Percentiles rank a stretch among this genome's conserved stretches.
These are phyloP conservation scores for Myioborus melanocephalus DNA, from an alignment of 2,797 vertebrate genomes.

Conservation along the genomic window DNA sequence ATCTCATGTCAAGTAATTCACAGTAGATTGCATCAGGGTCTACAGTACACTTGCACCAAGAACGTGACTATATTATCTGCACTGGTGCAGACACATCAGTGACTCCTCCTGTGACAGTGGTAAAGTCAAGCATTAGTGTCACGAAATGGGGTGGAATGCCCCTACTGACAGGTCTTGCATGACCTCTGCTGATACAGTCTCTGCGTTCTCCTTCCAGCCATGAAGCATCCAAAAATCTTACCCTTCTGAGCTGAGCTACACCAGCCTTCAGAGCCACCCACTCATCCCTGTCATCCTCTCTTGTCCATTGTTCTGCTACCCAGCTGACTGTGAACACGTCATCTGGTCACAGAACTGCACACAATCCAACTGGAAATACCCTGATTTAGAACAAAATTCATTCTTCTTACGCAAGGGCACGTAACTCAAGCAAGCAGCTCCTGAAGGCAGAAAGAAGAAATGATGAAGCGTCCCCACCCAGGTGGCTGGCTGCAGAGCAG, in stretches of 20 bases:
- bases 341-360: background rate
- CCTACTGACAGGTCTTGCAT: background rate
- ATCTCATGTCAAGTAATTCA: background rate
- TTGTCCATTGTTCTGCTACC: background rate
- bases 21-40: background rate
- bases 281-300: background rate
- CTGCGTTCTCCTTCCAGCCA: background rate
- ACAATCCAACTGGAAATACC: background rate
- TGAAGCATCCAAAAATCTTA: background rate
- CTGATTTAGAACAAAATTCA: background rate
- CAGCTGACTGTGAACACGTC: background rate
- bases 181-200: background rate
- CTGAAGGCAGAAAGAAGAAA: background rate
- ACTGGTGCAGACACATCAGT: fast-evolving
- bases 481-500: background rate
- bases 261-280: background rate
- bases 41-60: background rate
- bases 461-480: fast-evolving
- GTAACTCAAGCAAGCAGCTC: background rate
- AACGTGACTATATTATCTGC: background rate
- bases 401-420: background rate
- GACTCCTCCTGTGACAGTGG: fast-evolving
- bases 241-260: background rate
- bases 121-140: background rate
- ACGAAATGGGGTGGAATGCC: background rate